Percentiles rank a stretch among this genome's conserved stretches.
Conservation (phyloP, 2,113 vertebrate species). For the Peromyscus polionotus region DNA sequence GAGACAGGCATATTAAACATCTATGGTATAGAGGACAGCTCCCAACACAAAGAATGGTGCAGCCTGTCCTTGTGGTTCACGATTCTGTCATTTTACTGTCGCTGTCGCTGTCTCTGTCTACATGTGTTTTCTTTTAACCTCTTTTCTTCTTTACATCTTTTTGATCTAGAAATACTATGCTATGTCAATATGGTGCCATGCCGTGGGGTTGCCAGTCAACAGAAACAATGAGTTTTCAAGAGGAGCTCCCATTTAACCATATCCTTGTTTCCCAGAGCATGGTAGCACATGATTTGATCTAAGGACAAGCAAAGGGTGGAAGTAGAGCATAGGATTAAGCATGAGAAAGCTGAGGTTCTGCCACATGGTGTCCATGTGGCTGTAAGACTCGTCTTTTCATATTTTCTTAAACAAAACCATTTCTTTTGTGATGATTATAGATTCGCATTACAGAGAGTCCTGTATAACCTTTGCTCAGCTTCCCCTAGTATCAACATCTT, state of each 20-base stretch:
- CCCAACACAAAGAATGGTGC: background rate
- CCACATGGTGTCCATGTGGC: background rate
- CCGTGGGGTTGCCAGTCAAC: background rate
- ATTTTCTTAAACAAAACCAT: background rate
- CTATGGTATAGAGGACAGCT: background rate
- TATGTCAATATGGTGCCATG: background rate
- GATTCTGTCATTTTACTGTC: constrained; percentile 1
- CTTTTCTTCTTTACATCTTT: constrained; percentile 50
- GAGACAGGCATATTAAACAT: background rate
- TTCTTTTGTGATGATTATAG: background rate
- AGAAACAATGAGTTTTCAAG: background rate
- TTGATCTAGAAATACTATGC: constrained; percentile 51
- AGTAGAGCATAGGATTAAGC: background rate
- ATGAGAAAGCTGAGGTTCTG: background rate
- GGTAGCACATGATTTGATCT: background rate
- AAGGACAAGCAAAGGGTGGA: background rate
- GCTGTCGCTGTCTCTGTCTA: constrained; percentile 2
- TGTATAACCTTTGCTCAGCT: background rate
- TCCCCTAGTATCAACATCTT: background rate
- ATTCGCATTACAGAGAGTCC: background rate
- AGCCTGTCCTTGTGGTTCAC: background rate
- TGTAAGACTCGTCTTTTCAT: background rate
- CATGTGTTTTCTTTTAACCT: constrained; percentile 64
- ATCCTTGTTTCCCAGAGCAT: background rate
- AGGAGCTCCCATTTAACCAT: background rate